These are phyloP conservation scores for Sclerodermus sp. DNA, from an alignment of 2,888 invertebrate genomes.

Conservation along the genomic window DNA sequence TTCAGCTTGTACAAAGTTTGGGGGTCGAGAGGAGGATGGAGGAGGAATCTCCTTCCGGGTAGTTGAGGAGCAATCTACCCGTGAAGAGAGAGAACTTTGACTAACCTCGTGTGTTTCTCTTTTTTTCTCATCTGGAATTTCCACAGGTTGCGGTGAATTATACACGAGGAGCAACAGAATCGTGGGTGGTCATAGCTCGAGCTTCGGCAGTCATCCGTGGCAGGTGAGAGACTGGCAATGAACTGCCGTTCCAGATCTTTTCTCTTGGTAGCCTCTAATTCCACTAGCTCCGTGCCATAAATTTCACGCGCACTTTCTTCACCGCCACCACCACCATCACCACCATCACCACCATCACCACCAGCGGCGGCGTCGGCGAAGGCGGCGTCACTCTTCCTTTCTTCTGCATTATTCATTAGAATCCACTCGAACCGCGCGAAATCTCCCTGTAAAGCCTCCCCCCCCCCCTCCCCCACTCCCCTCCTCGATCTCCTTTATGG, in stretches of 20 bases:
- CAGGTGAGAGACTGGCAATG: constrained; percentile 62
- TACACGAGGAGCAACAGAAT: constrained; percentile 86
- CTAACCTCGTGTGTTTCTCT: too few species aligned
- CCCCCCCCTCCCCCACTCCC: too few species aligned
- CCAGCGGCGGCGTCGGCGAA: too few species aligned
- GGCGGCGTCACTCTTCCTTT: constrained; percentile 18
- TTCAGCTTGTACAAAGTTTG: too few species aligned
- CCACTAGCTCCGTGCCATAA: constrained; percentile 4
- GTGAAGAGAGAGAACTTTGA: too few species aligned
- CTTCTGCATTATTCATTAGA: constrained; percentile 19
- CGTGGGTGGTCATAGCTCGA: constrained; percentile 88
- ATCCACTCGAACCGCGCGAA: not conserved
- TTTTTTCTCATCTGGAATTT: constrained; percentile 52
- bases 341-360: too few species aligned
- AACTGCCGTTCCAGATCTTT: not conserved
- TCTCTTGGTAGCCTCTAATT: not conserved
- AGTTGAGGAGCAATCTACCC: too few species aligned
- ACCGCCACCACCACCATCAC: too few species aligned
- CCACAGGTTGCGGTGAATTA: constrained; percentile 84
- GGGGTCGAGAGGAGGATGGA: too few species aligned
- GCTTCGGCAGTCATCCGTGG: constrained; percentile 92
- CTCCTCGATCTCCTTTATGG: too few species aligned
- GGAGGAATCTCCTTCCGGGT: too few species aligned
- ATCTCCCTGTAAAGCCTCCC: not conserved
- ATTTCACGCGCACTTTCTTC: constrained; percentile 11